phyloP scores from a whole-genome alignment of 2,888 invertebrate species.

The Yponomeuta malinellus region DNA sequence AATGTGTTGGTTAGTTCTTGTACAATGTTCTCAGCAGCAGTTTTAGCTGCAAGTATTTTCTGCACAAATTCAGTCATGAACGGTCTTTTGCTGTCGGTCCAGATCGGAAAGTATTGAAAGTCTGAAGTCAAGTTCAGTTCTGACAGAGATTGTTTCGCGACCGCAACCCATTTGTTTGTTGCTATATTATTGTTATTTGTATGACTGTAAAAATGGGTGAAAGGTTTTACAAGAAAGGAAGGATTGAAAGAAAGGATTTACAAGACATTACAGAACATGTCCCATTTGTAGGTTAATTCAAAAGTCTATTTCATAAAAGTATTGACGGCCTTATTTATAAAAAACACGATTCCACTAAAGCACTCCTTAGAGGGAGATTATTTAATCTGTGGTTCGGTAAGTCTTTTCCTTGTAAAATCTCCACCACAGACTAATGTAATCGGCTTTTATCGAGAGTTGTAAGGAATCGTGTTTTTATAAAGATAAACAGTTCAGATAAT shows the following conservation, averaged over 20 bases:
- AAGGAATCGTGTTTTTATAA: too few species aligned
- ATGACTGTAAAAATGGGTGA: constrained; percentile 5
- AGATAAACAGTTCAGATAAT: too few species aligned
- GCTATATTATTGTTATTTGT: constrained; percentile 31
- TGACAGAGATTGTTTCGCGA: constrained; percentile 73
- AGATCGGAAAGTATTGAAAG: constrained; percentile 64
- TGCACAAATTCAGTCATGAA: constrained; percentile 48
- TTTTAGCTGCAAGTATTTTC: constrained; percentile 51
- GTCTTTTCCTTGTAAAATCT: too few species aligned
- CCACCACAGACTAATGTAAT: too few species aligned
- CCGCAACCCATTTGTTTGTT: constrained; percentile 59
- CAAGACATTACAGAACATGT: too few species aligned
- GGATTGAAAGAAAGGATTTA: not conserved
- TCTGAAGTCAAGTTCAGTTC: constrained; percentile 70
- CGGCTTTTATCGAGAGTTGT: too few species aligned
- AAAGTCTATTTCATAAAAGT: not conserved
- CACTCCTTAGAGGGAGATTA: too few species aligned
- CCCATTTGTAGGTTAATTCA: too few species aligned
- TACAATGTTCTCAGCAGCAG: constrained; percentile 43
- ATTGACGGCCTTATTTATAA: not conserved
- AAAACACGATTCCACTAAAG: not conserved
- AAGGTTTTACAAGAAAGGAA: too few species aligned
- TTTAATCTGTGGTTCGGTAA: too few species aligned
- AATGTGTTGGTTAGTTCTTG: constrained; percentile 42
- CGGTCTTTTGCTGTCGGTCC: constrained; percentile 55